Conservation (phyloP, 1,140 invertebrate genomes). For the Nasonia longicornis region DNA sequence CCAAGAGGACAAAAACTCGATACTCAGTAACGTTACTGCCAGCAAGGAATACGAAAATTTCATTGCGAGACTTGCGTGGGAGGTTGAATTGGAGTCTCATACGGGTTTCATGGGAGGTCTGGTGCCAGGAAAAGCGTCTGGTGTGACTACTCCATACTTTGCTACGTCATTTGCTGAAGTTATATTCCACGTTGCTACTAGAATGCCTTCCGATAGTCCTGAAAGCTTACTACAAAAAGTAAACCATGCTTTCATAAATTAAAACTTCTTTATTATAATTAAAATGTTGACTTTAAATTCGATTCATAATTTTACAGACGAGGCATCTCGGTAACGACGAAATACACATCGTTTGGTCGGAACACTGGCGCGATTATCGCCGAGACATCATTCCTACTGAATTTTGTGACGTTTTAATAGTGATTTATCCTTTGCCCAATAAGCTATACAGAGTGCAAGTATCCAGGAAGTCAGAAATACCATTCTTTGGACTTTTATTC, state of each 20-base stretch:
- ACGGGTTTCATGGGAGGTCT: slow-evolving; percentile 96
- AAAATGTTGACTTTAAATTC: slow-evolving; percentile 16
- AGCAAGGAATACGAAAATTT: slow-evolving; percentile 96
- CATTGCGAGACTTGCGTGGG: slow-evolving; percentile 94
- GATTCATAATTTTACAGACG: slow-evolving; percentile 73
- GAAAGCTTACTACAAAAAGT: slow-evolving; percentile 93
- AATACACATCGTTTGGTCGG: slow-evolving; percentile 99
- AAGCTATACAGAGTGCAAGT: slow-evolving; percentile 66
- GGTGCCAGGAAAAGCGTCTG: slow-evolving; percentile 90
- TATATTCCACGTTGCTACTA: slow-evolving; percentile 97
- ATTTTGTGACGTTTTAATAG: slow-evolving; percentile 98
- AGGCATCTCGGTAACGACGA: slow-evolving; percentile 98
- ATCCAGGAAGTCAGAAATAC: slow-evolving; percentile 76
- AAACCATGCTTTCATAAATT: slow-evolving; percentile 42
- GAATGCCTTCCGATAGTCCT: slow-evolving; percentile 90
- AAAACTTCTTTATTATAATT: background rate
- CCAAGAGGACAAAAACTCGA: slow-evolving; percentile 96
- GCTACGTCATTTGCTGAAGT: slow-evolving; percentile 90
- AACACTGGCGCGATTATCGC: slow-evolving; percentile 94
- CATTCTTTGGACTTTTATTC: slow-evolving; percentile 96
- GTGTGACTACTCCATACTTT: slow-evolving; percentile 94
- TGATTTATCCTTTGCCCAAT: slow-evolving; percentile 92
- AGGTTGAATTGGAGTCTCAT: slow-evolving; percentile 94
- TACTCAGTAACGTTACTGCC: slow-evolving; percentile 79
- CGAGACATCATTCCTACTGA: slow-evolving; percentile 98